phyloP scores from a whole-genome alignment of 2,888 invertebrate species.

The Taenaris catops region DNA sequence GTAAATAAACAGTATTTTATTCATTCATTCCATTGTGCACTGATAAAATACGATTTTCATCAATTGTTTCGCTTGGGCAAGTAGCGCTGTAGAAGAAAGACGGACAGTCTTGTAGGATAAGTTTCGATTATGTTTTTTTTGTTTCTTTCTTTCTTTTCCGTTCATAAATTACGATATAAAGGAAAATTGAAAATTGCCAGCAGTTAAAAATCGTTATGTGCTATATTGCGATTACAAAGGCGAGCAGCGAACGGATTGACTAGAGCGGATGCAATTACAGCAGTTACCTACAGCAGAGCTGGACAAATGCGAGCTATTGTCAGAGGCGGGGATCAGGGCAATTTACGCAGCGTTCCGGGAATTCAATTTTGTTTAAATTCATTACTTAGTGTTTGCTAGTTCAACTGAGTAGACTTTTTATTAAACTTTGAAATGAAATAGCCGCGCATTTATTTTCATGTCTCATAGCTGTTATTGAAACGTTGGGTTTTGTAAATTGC shows the following conservation, averaged over 20 bases:
- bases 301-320: slow-evolving; percentile 34
- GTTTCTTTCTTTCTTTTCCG: too few species aligned
- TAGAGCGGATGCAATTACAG: slow-evolving; percentile 57
- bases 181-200: neutral
- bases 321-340: slow-evolving; percentile 29
- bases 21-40: too few species aligned
- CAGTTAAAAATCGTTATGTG: slow-evolving; percentile 6
- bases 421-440: slow-evolving; percentile 4
- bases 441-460: neutral
- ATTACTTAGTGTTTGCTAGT: slow-evolving; percentile 6
- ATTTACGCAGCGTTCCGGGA: slow-evolving; percentile 23
- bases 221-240: slow-evolving; percentile 28
- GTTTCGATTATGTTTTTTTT: too few species aligned
- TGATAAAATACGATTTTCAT: too few species aligned
- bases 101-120: too few species aligned
- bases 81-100: too few species aligned
- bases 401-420: slow-evolving; percentile 6
- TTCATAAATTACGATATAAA: too few species aligned
- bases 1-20: too few species aligned
- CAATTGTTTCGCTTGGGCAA: too few species aligned
- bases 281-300: slow-evolving; percentile 29
- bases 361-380: slow-evolving; percentile 12
- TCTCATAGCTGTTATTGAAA: neutral
- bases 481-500: neutral
- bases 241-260: slow-evolving; percentile 37